These are phyloP conservation scores for Balearica regulorum DNA, from an alignment of 2,797 vertebrate species.

Conservation along the genomic window DNA sequence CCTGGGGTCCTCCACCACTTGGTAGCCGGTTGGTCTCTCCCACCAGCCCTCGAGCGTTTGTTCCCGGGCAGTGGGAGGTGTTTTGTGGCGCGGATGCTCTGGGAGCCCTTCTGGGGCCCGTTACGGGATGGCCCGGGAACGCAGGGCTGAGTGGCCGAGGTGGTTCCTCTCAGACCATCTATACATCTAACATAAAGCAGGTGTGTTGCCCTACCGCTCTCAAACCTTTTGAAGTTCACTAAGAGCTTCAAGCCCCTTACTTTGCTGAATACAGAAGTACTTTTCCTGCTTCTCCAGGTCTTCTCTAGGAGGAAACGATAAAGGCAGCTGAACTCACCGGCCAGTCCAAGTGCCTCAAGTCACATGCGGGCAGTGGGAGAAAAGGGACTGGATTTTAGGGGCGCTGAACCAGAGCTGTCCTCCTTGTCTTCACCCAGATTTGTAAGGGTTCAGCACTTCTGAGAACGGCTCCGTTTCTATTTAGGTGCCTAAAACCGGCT, in stretches of 20 bases:
- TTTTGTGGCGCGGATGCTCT: not conserved
- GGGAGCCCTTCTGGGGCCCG: not conserved
- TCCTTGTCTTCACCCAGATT: not conserved
- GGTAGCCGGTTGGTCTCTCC: not conserved
- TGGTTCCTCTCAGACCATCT: not conserved
- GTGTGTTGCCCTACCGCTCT: not conserved
- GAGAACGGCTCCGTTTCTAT: not conserved
- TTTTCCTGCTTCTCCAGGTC: not conserved
- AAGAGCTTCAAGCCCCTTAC: not conserved
- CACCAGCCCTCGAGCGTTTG: not conserved
- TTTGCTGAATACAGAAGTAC: not conserved
- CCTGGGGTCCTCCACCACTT: not conserved
- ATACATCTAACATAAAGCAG: not conserved
- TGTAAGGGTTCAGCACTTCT: not conserved
- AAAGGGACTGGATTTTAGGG: not conserved
- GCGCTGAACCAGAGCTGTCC: not conserved
- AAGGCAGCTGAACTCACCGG: not conserved
- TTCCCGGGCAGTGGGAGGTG: not conserved
- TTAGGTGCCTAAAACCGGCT: not conserved
- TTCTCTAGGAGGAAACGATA: not conserved
- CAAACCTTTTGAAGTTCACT: not conserved
- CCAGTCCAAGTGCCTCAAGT: not conserved
- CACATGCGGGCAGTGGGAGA: not conserved
- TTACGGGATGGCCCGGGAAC: accelerated
- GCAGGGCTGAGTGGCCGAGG: not conserved